These are phyloP conservation scores for Drymonia ruficornis DNA, from an alignment of 2,888 invertebrate species.

Conservation along the genomic window DNA sequence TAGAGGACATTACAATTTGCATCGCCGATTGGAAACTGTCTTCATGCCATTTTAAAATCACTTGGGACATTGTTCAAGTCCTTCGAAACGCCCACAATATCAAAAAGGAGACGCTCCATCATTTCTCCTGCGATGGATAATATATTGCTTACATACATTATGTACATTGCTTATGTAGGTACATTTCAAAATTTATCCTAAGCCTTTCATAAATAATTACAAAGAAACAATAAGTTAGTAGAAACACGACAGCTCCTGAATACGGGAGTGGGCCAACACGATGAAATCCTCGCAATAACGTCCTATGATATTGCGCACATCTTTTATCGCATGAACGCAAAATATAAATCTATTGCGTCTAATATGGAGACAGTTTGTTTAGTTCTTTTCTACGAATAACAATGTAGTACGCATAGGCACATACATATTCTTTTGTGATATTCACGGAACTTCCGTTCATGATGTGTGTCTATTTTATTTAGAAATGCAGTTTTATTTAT, in stretches of 20 bases:
- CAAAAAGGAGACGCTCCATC: too few relatives aligned
- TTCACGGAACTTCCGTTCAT: background rate
- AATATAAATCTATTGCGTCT: conserved; percentile 4
- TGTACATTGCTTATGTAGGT: too few relatives aligned
- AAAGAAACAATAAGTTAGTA: background rate
- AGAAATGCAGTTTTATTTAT: too few relatives aligned
- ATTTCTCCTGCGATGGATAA: too few relatives aligned
- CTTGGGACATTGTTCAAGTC: too few relatives aligned
- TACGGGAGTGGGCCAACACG: background rate
- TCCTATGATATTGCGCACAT: conserved; percentile 4
- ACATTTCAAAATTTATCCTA: too few relatives aligned
- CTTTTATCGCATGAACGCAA: background rate
- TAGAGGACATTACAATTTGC: too few relatives aligned
- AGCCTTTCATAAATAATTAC: too few relatives aligned
- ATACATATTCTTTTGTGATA: background rate
- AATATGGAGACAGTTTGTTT: background rate
- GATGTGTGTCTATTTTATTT: background rate
- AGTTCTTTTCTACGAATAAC: background rate
- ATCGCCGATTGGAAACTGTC: too few relatives aligned
- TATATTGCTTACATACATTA: too few relatives aligned
- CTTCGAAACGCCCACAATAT: too few relatives aligned
- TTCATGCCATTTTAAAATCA: too few relatives aligned
- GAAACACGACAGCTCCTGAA: background rate
- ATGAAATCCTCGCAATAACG: background rate
- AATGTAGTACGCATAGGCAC: background rate